Evolutionary conservation across 2,113 vertebrate species (phyloP), one percentile per base, ranked within the genome.

Genomic region (Thymallus thymallus): DNA sequence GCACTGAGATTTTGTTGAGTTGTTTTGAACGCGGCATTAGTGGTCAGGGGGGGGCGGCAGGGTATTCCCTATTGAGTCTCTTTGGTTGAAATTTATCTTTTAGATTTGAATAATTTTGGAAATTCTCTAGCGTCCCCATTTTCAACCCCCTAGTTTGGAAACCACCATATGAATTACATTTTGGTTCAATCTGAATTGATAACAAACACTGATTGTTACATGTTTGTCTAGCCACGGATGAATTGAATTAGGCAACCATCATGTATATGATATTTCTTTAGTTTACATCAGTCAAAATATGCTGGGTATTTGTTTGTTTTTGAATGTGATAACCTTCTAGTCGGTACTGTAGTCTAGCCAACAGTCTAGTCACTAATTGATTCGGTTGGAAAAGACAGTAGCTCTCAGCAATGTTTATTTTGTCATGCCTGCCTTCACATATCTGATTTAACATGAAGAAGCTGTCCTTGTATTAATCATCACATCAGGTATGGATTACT

Each of bases 161-260:
- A 26, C 26, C 26, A 2, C 26, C 2, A 2, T 1, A 26, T 26
- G 1, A 26, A 26, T 26, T 1, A 68, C 79, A 82, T 81, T 81
- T 82, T 82, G 69, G 60, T 76, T 76, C 76, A 87, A 73, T 76
- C 66, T 76, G 48, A 58, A 46, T 88, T 86, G 75, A 74, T 71
- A 72, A 77, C 80, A 80, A 82, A 80, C 29, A 56, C 46, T 63
- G 58, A 73, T 61, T 66, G 29, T 76, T 76, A 68, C 69, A 72
- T 66, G 41, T 82, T 74, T 80, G 64, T 83, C 83, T 72, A 35
- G 76, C 24, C 62, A 29, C 41, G 3, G 18, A 6, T 51, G 7
- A 67, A 12, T 64, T 46, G 14, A 26, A 32, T 32, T 65, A 62
- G 23, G 35, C 35, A 9, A 10, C 35, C 32, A 2, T 10, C 35